Evolutionary conservation across 2,113 vertebrate species (phyloP).

Genomic region (Atlantisia rogersi): DNA sequence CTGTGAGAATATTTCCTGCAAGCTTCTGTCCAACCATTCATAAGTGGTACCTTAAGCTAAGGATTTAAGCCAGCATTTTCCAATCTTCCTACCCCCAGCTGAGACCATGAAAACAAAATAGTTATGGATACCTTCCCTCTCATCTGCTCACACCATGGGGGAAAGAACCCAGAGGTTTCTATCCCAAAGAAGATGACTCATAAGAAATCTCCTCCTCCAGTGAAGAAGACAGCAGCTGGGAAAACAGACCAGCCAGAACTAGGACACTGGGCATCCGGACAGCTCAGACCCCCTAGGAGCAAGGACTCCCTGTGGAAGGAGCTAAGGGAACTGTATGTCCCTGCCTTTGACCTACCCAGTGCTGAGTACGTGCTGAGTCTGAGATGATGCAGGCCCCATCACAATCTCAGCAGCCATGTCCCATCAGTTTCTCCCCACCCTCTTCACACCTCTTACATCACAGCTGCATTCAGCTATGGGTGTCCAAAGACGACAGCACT

Average conservation of each 20-base stretch:
- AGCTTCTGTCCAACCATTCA: neutral
- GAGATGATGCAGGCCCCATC: neutral
- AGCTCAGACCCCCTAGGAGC: constrained; percentile 16
- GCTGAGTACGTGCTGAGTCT: neutral
- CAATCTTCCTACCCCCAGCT: constrained; percentile 36
- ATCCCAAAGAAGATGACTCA: constrained; percentile 43
- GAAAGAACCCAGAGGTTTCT: constrained; percentile 16
- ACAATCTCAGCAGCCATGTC: neutral
- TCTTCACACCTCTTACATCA: constrained; percentile 16
- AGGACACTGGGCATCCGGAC: neutral
- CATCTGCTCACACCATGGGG: neutral
- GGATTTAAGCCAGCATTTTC: constrained; percentile 20
- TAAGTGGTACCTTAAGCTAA: neutral
- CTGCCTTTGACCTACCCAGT: neutral
- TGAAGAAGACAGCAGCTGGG: constrained; percentile 44
- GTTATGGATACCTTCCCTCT: neutral
- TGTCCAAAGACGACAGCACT: neutral
- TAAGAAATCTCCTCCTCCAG: constrained; percentile 15
- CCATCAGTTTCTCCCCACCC: neutral
- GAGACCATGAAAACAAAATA: constrained; percentile 34
- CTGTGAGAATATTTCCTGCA: constrained; percentile 53
- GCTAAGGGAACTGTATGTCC: neutral
- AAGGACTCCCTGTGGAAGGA: neutral
- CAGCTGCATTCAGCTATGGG: neutral
- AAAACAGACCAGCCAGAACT: constrained; percentile 37